These are phyloP conservation scores for Apotomis capreana DNA, from an alignment of 2,888 invertebrate species.

Conservation along the genomic window DNA sequence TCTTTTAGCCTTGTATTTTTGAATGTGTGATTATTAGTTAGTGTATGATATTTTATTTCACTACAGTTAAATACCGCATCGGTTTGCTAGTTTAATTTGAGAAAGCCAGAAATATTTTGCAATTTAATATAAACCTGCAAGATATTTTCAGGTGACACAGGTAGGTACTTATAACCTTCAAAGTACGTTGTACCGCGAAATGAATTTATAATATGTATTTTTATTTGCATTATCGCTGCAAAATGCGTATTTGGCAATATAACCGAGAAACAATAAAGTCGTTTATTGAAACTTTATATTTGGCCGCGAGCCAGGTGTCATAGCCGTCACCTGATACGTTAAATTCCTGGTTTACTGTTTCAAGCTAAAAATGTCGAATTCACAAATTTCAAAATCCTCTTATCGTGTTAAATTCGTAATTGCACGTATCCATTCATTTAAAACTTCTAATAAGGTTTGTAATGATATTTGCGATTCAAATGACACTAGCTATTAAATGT, in stretches of 20 bases:
- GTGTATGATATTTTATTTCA: too few species aligned
- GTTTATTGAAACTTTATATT: slow-evolving; percentile 66
- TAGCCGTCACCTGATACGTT: slow-evolving; percentile 70
- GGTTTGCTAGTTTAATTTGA: too few species aligned
- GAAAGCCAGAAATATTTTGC: too few species aligned
- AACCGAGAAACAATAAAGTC: slow-evolving; percentile 56
- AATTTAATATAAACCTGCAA: too few species aligned
- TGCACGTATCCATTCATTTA: not conserved
- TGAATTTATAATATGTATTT: not conserved
- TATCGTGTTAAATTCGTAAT: not conserved
- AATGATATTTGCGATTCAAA: not conserved
- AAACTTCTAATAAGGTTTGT: not conserved
- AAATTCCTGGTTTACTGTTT: slow-evolving; percentile 47
- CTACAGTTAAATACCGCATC: too few species aligned
- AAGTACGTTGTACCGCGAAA: too few species aligned
- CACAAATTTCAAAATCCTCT: not conserved
- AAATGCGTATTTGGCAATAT: slow-evolving; percentile 64
- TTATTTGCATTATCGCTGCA: slow-evolving; percentile 42
- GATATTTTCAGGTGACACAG: too few species aligned
- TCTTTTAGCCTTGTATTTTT: too few species aligned
- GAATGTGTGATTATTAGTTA: too few species aligned
- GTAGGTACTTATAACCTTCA: too few species aligned
- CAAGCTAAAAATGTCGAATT: not conserved
- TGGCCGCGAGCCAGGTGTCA: slow-evolving; percentile 64
- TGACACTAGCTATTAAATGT: not conserved